These are phyloP conservation scores for Vireo griseus DNA, from an alignment of 2,797 vertebrate genomes.

Conservation along the genomic window DNA sequence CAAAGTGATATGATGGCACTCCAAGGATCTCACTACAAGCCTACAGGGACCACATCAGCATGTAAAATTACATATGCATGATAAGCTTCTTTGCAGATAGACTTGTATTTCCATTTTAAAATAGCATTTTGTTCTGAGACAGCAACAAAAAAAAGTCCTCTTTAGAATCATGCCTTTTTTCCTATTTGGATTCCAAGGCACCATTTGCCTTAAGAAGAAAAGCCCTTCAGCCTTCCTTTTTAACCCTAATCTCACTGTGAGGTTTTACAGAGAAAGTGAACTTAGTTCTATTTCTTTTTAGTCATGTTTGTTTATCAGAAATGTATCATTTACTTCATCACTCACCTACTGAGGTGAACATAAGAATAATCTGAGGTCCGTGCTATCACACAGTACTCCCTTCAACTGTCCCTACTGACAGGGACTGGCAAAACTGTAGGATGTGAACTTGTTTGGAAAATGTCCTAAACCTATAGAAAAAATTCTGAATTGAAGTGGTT, in stretches of 20 bases:
- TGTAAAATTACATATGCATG: neutral
- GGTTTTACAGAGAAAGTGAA: neutral
- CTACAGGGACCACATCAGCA: neutral
- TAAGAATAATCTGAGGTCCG: neutral
- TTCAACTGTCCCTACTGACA: neutral
- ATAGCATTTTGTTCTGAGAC: neutral
- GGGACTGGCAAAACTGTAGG: rapidly evolving
- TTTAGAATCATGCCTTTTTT: neutral
- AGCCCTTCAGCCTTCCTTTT: neutral
- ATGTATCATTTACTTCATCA: neutral
- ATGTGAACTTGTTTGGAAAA: neutral
- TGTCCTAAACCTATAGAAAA: neutral
- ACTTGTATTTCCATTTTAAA: neutral
- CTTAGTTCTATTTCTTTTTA: neutral
- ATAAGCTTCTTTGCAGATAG: neutral
- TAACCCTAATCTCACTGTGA: neutral
- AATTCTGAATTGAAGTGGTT: neutral
- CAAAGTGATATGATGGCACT: neutral
- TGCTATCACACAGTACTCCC: neutral
- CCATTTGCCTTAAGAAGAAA: neutral
- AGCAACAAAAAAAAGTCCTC: neutral
- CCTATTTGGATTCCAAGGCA: neutral
- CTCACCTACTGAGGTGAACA: neutral
- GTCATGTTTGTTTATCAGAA: neutral
- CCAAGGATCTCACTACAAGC: conserved; percentile 6